Base-by-base conservation (phyloP, 2,113 vertebrate species). In the Vimba vimba region DNA sequence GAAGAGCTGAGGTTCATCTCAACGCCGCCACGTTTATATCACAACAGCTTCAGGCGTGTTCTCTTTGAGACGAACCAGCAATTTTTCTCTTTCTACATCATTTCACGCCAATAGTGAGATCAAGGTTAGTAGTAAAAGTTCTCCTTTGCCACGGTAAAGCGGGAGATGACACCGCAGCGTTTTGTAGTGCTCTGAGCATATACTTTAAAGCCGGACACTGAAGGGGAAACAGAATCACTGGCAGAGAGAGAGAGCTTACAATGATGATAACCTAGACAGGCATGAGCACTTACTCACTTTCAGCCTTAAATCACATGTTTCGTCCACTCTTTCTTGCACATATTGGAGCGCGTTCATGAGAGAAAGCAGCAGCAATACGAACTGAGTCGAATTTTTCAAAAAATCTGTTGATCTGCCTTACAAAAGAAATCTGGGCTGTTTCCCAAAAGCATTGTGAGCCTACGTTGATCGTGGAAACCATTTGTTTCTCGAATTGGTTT, bases 31-130 rank as follows among this genome's bases (percentile, higher is more conserved):
- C 30, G 47, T 79, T 87, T 77, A 64, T 64, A 82, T 83, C 75
- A 36, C 55, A 66, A 88, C 82, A 89, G 85, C 83, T 87, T 80
- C 80, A 43, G 83, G 83, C 64, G 39, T 19, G 66, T 13, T 76
- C 19, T 57, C 45, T 79, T 47, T 83, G 52, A 88, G 60, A 74
- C 4, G 43, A 43, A 57, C 79, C 27, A 19, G 50, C 77, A 73
- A 62, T 87, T 86, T 77, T 66, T 69, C 59, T 76, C 75, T 85
- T 77, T 84, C 76, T 86, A 36, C 60, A 68, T 81, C 50, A 87
- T 87, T 85, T 81, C 83, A 62, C 25, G 33, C 43, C 76, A 85
- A 73, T 77, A 85, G 25, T 64, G 33, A 88, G 87, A 90, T 90
- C 79, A 88, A 87, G 85, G 87, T 75, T 55, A 64, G 60, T 45